Base-by-base conservation (phyloP, 1,140 invertebrate genomes). In the Galleria mellonella region DNA sequence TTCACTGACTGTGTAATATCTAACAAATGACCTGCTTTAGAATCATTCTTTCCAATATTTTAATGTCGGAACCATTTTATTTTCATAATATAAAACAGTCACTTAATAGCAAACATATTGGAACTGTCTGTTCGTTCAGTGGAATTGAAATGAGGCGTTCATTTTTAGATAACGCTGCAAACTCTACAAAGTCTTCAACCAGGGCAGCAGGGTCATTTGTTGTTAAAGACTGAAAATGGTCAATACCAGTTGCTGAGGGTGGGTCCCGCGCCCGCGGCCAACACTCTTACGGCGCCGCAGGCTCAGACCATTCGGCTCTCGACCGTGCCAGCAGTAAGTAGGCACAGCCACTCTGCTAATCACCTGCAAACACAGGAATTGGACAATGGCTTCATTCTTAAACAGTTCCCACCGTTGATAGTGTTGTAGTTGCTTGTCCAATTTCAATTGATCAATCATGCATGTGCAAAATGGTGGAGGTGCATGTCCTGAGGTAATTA, bases 171-270 rank as follows among this genome's bases (percentile, higher is more conserved):
- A 87, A 94, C 94, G 53, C 89, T 96, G 72, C 92, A 96, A 90
- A 91, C 92, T 78, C 88, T 94, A 55, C 94, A 93, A 87, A 92
- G 90, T 75, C 90, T 94, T 61, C 93, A 91, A 87, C 91, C 91
- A 68, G 95, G 92, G 77, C 93, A 92, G 86, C 94, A 91, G 78
- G 93, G 93, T 66, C 94, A 95, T 87, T 88, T 97, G 66, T 89
- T 97, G 58, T 87, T 98, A 68, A 97, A 97, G 88, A 97, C 96
- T 72, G 96, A 98, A 88, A 97, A 95, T 90, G 97, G 96, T 55
- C 94, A 97, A 74, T 96, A 94, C 86, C 95, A 98, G 84, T 88
- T 98, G 63, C 87, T 98, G 54, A 91, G 94, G 78, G 94, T 97
- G 55, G 94, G 94, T 48, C 92, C 93, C 43, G 89, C 91, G n/a